Evolutionary conservation across 2,888 invertebrate species (phyloP).

Genomic region (Macropis europaea): DNA sequence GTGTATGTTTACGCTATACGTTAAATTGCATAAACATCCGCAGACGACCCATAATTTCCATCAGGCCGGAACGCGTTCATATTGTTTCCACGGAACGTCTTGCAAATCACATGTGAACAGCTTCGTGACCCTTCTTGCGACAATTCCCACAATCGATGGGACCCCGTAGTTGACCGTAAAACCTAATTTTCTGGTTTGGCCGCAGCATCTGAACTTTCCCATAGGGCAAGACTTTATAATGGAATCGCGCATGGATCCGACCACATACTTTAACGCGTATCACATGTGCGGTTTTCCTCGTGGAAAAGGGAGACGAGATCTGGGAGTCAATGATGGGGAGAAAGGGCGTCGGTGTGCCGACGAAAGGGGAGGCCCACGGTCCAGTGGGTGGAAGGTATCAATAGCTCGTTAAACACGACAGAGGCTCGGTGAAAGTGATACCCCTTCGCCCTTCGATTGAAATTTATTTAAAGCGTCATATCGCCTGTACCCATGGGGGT

Average conservation of each 20-base stretch:
- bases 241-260: conserved; percentile 43
- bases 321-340: conserved; percentile 28
- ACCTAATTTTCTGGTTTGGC: conserved; percentile 52
- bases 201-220: conserved; percentile 68
- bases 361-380: conserved; percentile 32
- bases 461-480: conserved; percentile 77
- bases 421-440: conserved; percentile 53
- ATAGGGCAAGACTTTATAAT: conserved; percentile 72
- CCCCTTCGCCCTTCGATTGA: conserved; percentile 62
- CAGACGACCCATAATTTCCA: too few species aligned
- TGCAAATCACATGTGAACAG: too few species aligned
- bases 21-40: too few species aligned
- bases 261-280: conserved; percentile 42
- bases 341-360: background rate
- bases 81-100: too few species aligned
- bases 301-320: background rate
- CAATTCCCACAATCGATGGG: conserved; percentile 24
- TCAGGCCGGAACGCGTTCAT: too few species aligned
- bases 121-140: background rate
- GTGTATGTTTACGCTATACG: too few species aligned
- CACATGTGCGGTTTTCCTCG: conserved; percentile 63
- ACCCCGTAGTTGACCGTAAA: conserved; percentile 26
- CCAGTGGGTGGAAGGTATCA: conserved; percentile 71
- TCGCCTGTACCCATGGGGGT: conserved; percentile 31
- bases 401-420: conserved; percentile 78